These are phyloP conservation scores for Megalonaias nervosa DNA, from an alignment of 1,140 invertebrate genomes.

Conservation along the genomic window DNA sequence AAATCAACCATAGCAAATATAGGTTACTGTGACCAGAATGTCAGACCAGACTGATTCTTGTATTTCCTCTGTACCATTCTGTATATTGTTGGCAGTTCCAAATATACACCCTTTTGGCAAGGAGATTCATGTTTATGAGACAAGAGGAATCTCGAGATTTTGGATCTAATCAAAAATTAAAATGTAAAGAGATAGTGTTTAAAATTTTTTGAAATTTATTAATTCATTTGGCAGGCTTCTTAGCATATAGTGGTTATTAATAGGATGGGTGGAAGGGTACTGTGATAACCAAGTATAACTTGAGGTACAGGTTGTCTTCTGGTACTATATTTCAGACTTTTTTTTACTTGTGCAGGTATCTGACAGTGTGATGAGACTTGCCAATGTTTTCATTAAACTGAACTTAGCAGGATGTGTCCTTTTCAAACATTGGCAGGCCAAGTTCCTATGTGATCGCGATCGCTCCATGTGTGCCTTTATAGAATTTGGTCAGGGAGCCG, in stretches of 20 bases:
- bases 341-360: constrained; percentile 45
- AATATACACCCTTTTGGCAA: too few relatives aligned
- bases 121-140: too few relatives aligned
- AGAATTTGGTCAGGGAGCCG: constrained; percentile 43
- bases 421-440: constrained; percentile 52
- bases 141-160: too few relatives aligned
- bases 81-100: too few relatives aligned
- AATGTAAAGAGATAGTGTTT: too few relatives aligned
- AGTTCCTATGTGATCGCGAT: constrained; percentile 44
- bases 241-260: neutral
- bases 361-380: constrained; percentile 53
- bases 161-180: too few relatives aligned
- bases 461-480: constrained; percentile 37
- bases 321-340: neutral
- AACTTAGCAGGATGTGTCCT: constrained; percentile 53
- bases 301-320: neutral
- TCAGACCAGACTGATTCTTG: too few relatives aligned
- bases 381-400: constrained; percentile 51
- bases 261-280: neutral
- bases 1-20: too few relatives aligned
- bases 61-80: too few relatives aligned
- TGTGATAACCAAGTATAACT: neutral
- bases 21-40: too few relatives aligned
- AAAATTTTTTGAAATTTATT: neutral
- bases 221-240: neutral